Evolutionary conservation across 1,140 invertebrate species (phyloP).

Genomic region (Brachionus koreanus): DNA sequence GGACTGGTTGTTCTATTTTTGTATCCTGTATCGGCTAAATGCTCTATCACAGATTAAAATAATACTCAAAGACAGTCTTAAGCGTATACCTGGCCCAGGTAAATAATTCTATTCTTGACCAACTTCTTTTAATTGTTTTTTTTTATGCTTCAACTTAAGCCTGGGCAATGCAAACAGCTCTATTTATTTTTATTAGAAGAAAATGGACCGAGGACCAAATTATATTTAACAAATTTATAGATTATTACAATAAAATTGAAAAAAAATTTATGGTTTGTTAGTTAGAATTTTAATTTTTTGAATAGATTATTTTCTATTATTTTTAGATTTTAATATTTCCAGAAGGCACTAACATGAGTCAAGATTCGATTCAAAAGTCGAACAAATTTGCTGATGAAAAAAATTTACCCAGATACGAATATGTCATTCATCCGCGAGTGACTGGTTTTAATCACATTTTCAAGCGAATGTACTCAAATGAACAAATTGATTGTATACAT

Average conservation of each 20-base stretch:
- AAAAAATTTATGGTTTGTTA: constrained; percentile 55
- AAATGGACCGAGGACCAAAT: constrained; percentile 72
- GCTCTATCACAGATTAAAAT: constrained; percentile 40
- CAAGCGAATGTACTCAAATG: constrained; percentile 65
- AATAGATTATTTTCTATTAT: constrained; percentile 31
- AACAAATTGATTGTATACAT: constrained; percentile 46
- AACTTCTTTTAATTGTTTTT: not conserved
- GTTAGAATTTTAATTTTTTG: not conserved
- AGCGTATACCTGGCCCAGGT: constrained; percentile 23
- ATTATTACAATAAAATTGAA: constrained; percentile 68
- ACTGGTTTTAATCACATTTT: constrained; percentile 72
- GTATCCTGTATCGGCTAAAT: not conserved
- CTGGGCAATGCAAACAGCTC: constrained; percentile 82
- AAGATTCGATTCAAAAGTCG: constrained; percentile 68
- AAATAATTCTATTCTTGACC: not conserved
- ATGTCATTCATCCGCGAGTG: constrained; percentile 77
- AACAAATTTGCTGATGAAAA: constrained; percentile 70
- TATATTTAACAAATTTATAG: constrained; percentile 66
- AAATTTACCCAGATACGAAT: constrained; percentile 66
- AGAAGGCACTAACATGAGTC: constrained; percentile 79
- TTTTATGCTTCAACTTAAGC: constrained; percentile 58
- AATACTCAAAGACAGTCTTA: constrained; percentile 42
- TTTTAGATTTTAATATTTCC: constrained; percentile 73
- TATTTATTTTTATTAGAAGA: constrained; percentile 76
- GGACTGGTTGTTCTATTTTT: constrained; percentile 42